Percentiles rank a stretch among this genome's conserved stretches.
Evolutionary conservation across 2,888 invertebrate genomes (phyloP).

Genomic region (Nysson spinosus): DNA sequence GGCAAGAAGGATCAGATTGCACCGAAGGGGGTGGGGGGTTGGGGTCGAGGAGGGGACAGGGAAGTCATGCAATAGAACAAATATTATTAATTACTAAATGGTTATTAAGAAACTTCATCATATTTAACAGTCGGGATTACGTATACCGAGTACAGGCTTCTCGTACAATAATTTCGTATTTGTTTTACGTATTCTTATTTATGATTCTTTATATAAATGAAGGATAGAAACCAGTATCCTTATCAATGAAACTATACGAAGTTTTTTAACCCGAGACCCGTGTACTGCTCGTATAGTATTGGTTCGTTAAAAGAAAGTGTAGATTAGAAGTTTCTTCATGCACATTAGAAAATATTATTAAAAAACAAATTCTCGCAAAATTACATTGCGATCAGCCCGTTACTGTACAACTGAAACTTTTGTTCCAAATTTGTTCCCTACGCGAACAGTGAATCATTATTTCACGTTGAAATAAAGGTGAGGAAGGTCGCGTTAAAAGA

Average conservation of each 20-base stretch:
- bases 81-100: conserved; percentile 10
- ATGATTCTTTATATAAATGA: too few species aligned
- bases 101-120: conserved; percentile 5
- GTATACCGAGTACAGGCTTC: conserved; percentile 1
- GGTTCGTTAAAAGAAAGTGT: too few species aligned
- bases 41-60: too few species aligned
- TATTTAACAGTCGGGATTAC: conserved; percentile 30
- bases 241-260: too few species aligned
- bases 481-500: too few species aligned
- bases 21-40: conserved; percentile 54
- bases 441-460: neutral
- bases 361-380: neutral
- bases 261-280: too few species aligned
- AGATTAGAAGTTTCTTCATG: too few species aligned
- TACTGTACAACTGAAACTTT: neutral
- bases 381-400: conserved; percentile 1
- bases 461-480: neutral
- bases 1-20: conserved; percentile 56
- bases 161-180: conserved; percentile 5
- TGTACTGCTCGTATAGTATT: too few species aligned
- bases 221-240: too few species aligned
- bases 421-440: neutral
- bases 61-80: conserved; percentile 25
- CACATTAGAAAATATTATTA: neutral
- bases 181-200: neutral